A percentile compares a stretch with the other conserved stretches of the same genome.
These are phyloP conservation scores for Muscina levida DNA, from an alignment of 2,888 invertebrate species.

Conservation along the genomic window DNA sequence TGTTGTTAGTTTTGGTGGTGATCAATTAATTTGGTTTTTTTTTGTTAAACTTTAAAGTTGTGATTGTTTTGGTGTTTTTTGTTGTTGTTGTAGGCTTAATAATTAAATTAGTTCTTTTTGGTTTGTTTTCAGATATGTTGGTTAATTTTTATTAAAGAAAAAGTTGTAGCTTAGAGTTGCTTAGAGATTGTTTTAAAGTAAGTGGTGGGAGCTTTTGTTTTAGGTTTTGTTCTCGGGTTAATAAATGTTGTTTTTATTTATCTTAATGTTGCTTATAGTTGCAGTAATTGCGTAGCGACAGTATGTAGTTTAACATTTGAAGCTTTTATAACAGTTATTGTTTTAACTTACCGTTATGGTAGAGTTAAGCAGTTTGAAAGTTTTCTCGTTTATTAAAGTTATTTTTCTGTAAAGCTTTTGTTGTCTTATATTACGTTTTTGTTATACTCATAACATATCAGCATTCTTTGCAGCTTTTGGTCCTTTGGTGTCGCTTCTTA, in stretches of 20 bases:
- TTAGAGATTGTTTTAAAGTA: slow-evolving; percentile 26
- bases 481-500: slow-evolving; percentile 2
- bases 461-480: slow-evolving; percentile 31
- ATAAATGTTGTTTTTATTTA: background rate
- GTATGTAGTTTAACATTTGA: background rate
- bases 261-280: background rate
- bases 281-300: background rate
- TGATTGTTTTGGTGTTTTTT: slow-evolving; percentile 33
- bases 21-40: background rate
- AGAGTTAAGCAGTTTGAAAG: slow-evolving; percentile 12
- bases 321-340: slow-evolving; percentile 23
- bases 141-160: slow-evolving; percentile 14
- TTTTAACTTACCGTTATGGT: background rate
- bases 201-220: slow-evolving; percentile 43
- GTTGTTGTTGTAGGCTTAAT: slow-evolving; percentile 6
- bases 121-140: slow-evolving; percentile 34
- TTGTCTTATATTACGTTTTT: background rate
- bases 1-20: slow-evolving; percentile 17
- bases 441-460: background rate
- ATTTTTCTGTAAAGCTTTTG: slow-evolving; percentile 16
- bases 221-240: background rate
- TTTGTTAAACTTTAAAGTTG: slow-evolving; percentile 26
- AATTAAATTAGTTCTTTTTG: slow-evolving; percentile 25
- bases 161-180: background rate
- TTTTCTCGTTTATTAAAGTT: background rate